These are phyloP conservation scores for Lithobates sylvaticus DNA, from an alignment of 2,797 vertebrate species.

Conservation along the genomic window DNA sequence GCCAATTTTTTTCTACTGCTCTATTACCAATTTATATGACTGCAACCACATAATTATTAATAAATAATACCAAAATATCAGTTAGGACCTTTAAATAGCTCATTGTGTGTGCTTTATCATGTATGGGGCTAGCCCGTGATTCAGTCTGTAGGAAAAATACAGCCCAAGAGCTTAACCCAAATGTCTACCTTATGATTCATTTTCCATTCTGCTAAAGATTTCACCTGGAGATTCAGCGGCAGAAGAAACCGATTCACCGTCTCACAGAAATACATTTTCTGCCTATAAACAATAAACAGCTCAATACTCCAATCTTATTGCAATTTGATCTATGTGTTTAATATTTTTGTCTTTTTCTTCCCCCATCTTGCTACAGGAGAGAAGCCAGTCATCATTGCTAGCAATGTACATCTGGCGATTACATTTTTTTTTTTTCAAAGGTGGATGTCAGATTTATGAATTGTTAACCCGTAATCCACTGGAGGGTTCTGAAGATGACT, in stretches of 20 bases:
- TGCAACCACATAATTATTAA: slow-evolving; percentile 23
- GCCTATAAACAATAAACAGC: slow-evolving; percentile 58
- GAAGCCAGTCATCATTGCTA: slow-evolving; percentile 45
- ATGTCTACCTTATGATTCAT: slow-evolving; percentile 44
- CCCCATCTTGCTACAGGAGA: slow-evolving; percentile 57
- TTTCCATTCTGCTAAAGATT: slow-evolving; percentile 24
- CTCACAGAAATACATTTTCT: slow-evolving; percentile 43
- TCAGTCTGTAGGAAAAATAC: slow-evolving; percentile 34
- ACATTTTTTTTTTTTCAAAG: slow-evolving; percentile 24
- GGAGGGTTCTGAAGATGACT: slow-evolving; percentile 4
- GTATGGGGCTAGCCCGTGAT: slow-evolving; percentile 8
- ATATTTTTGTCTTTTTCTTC: slow-evolving; percentile 47
- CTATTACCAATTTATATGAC: background rate
- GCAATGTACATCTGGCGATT: slow-evolving; percentile 40
- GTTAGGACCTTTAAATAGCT: slow-evolving; percentile 3
- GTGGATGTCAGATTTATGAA: slow-evolving; percentile 43
- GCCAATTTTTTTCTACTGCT: background rate
- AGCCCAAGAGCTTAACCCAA: slow-evolving; percentile 26
- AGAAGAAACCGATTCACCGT: slow-evolving; percentile 44
- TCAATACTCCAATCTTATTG: slow-evolving; percentile 54
- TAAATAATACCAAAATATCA: slow-evolving; percentile 36
- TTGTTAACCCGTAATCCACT: slow-evolving; percentile 38
- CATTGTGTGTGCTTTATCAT: slow-evolving; percentile 3
- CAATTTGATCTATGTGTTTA: slow-evolving; percentile 62
- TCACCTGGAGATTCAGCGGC: slow-evolving; percentile 51